A percentile compares a stretch with the other conserved stretches of the same genome.
phyloP scores from a whole-genome alignment of 23 tunicate genomes.

The Phallusia fumigata region DNA sequence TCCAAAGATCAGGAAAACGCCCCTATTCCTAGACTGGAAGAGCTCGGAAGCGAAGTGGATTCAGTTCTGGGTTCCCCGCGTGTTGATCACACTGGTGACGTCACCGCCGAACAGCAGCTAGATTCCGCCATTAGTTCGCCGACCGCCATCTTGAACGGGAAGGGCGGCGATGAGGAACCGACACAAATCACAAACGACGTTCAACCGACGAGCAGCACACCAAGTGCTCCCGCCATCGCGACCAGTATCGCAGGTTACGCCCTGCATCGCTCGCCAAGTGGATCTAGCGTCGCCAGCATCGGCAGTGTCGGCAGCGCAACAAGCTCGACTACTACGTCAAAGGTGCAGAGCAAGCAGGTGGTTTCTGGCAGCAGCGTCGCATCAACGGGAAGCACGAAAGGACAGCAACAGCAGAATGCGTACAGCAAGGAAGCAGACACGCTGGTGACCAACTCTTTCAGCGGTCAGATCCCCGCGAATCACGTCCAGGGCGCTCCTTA shows the following conservation, averaged over 20 bases:
- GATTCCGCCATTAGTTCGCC: slow-evolving; percentile 47
- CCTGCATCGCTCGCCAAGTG: slow-evolving; percentile 81
- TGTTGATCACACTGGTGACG: slow-evolving; percentile 41
- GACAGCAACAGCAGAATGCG: not conserved
- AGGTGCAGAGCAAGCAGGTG: not conserved
- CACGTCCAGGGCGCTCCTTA: not conserved
- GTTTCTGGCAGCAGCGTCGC: not conserved
- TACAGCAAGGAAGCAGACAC: slow-evolving; percentile 1
- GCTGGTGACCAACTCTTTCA: not conserved
- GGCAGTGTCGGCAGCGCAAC: slow-evolving; percentile 66
- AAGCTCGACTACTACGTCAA: not conserved
- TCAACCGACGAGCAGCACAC: not conserved
- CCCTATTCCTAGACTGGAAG: slow-evolving; percentile 23
- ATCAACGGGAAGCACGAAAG: not conserved
- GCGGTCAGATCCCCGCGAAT: not conserved
- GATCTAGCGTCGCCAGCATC: slow-evolving; percentile 81
- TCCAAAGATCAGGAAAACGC: slow-evolving; percentile 3
- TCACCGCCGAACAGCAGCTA: slow-evolving; percentile 64
- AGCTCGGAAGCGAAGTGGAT: slow-evolving; percentile 48
- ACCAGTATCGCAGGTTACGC: slow-evolving; percentile 8
- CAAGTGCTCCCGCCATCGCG: not conserved
- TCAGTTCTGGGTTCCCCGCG: slow-evolving; percentile 73
- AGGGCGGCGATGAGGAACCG: not conserved
- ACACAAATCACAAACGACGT: not conserved
- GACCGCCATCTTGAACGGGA: not conserved